phyloP scores from a whole-genome alignment of 2,797 vertebrate genomes.

The Onychomys arenicola region DNA sequence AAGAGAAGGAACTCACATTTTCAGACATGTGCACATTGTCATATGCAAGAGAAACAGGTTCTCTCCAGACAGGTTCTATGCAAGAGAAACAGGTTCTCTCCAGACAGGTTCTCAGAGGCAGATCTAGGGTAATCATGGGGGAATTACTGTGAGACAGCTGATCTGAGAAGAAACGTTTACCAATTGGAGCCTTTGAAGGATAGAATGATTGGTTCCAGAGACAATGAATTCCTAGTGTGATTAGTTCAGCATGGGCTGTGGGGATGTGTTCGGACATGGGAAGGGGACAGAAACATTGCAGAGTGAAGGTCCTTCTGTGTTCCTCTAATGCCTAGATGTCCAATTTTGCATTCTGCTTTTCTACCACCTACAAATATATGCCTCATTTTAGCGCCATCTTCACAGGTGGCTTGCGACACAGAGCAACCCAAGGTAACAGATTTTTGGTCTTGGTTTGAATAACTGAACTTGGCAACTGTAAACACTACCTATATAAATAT shows the following conservation, averaged over 20 bases:
- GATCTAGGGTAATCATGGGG: slow-evolving; percentile 20
- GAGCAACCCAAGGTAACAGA: not conserved
- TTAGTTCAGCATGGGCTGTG: not conserved
- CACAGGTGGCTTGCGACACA: not conserved
- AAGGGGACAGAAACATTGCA: not conserved
- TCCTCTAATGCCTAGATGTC: not conserved
- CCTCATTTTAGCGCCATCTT: not conserved
- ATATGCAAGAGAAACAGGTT: not conserved
- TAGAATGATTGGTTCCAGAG: slow-evolving; percentile 5
- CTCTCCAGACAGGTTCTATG: slow-evolving; percentile 5
- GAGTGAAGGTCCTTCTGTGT: not conserved
- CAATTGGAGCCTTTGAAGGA: slow-evolving; percentile 15
- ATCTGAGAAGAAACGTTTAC: slow-evolving; percentile 55
- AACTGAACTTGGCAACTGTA: not conserved
- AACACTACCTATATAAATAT: not conserved
- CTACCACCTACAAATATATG: not conserved
- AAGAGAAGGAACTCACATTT: slow-evolving; percentile 39
- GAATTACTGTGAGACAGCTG: slow-evolving; percentile 39
- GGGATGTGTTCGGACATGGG: not conserved
- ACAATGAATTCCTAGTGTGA: not conserved
- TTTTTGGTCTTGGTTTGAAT: slow-evolving; percentile 48
- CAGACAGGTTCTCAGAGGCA: not conserved
- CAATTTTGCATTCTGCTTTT: not conserved
- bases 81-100: slow-evolving; percentile 38
- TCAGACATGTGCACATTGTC: slow-evolving; percentile 22